Base-by-base conservation (phyloP, 2,113 vertebrate species). In the Microcebus griseorufus region DNA sequence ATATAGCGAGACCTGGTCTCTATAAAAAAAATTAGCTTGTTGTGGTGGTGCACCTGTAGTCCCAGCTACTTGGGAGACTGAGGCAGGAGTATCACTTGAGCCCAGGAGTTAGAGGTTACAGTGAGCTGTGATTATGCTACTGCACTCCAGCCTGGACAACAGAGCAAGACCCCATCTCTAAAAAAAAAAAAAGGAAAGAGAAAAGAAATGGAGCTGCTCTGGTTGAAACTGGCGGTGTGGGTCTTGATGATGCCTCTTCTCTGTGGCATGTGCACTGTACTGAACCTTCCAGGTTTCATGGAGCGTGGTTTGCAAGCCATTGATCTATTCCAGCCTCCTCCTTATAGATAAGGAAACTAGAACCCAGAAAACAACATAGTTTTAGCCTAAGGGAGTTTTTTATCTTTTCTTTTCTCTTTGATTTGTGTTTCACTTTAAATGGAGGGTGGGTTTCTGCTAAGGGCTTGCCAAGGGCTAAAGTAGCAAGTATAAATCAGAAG, bases 391-490 rank as follows among this genome's bases (percentile, higher is more conserved):
- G 60, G 6, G 70, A 76, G 23, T 39, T 83, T 76, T 80, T 84
- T 79, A 62, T 39, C 45, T 70, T 73, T 60, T 91, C 42, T 79
- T 73, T 25, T 39, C n/a, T 62, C 73, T 85, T 72, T 65, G 53
- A 23, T 89, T 91, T 60, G 18, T 93, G 64, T 45, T 93, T 97
- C 64, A 73, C 64, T 93, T 76, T 91, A 83, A 89, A 18, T 53
- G 51, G 93, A 65, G 62, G 93, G 85, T 58, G 90, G 96, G 53
- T 95, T 88, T 96, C 85, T 93, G 64, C 39, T 82, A 27, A 72
- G 86, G 79, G 92, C 29, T 88, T 84, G 51, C 64, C 73, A 32
- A 72, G 86, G 80, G 87, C 51, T 93, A 5, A 91, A 55, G 73
- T n/a, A 82, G 91, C 48, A 81, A 72, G 65, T 34, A 0, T 94